Evolutionary conservation across 2,888 invertebrate species (phyloP), one percentile per base, ranked within the genome.

Genomic region (Pollenia angustigena): DNA sequence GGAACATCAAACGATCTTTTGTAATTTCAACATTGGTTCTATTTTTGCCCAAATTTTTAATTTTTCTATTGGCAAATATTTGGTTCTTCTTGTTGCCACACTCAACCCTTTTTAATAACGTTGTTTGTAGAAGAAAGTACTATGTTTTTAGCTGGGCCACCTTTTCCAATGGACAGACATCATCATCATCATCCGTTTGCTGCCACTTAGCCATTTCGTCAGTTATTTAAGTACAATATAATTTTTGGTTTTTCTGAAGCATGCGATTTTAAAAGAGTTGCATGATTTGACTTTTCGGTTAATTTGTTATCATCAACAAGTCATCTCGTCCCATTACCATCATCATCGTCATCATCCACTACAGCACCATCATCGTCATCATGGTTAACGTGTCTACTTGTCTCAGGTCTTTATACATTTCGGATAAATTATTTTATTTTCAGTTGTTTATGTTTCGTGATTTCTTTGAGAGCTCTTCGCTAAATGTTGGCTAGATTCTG

Each of bases 221-320:
- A 85, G 78, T 74, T 80, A 32, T 60, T 58, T 58, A 42, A 44
- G 3, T 71, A 32, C 32, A 32, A 32, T 56, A 52, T 72, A n/a
- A 2, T 23, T 64, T 18, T 68, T 74, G 44, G n/a, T 40, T 80
- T 81, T 74, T 44, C 18, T 60, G 23, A 52, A 58, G 64, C 75
- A 85, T 81, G 76, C 86, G 71, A 72, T 83, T 81, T 74, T 46
- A 82, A 83, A 87, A 85, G 87, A 87, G 88, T 89, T 89, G 89
- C 89, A 88, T 89, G 88, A 88, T 88, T 89, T 88, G 89, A 88
- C 88, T 88, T 89, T 89, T 89, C 87, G 88, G 88, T 89, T 89
- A 89, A 89, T 89, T 89, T 89, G 86, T 89, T 89, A 89, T 89
- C 89, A 89, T 88, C 89, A 88, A 86, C 88, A 89, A 89, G 85